These are phyloP conservation scores for Ochropleura leucogaster DNA, from an alignment of 2,888 invertebrate species.

Conservation along the genomic window DNA sequence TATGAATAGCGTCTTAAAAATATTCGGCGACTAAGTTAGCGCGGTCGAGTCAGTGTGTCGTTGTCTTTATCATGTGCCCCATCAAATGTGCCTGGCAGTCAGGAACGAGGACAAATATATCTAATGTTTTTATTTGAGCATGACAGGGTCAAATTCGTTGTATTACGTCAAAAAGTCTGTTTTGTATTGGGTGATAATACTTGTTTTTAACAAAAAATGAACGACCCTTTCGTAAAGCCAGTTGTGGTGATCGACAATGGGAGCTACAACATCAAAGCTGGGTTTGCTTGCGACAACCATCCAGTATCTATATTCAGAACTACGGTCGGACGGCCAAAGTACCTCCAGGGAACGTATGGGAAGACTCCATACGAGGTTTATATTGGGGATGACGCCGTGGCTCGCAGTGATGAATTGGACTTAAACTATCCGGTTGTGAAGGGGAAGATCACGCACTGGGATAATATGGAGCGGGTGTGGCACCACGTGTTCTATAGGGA, in stretches of 20 bases:
- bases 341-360: constrained; percentile 78
- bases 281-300: constrained; percentile 86
- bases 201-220: constrained; percentile 68
- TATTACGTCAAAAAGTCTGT: not conserved
- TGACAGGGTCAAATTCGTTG: constrained; percentile 32
- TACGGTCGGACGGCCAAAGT: constrained; percentile 80
- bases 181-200: not conserved
- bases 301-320: constrained; percentile 83
- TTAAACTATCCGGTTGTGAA: constrained; percentile 74
- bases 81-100: constrained; percentile 37
- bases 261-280: constrained; percentile 81
- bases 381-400: constrained; percentile 79
- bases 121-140: constrained; percentile 1
- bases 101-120: constrained; percentile 1
- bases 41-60: not conserved
- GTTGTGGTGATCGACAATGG: constrained; percentile 84
- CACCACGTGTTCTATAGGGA: constrained; percentile 83
- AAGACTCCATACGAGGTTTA: constrained; percentile 79
- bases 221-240: constrained; percentile 74
- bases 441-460: constrained; percentile 83
- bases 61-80: constrained; percentile 11
- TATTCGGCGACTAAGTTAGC: not conserved
- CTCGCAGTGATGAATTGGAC: constrained; percentile 72
- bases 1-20: not conserved
- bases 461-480: constrained; percentile 86